Evolutionary conservation across 2,888 invertebrate species (phyloP).

Genomic region (Cetonia aurata): DNA sequence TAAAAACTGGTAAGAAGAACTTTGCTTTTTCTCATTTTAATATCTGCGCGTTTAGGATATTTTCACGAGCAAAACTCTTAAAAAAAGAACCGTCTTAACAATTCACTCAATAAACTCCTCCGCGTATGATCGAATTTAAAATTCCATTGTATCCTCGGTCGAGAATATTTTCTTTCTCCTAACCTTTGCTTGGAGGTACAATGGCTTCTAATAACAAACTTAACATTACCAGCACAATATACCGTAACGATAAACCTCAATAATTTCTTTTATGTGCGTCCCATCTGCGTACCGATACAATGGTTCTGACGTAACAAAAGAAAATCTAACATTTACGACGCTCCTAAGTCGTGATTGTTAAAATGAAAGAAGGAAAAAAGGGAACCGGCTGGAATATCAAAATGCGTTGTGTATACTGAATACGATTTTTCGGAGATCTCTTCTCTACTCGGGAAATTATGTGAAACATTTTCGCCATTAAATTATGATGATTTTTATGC

Average conservation of each 20-base stretch:
- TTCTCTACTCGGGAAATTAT: background rate
- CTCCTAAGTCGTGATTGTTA: slow-evolving; percentile 6
- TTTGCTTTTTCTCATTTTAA: no score
- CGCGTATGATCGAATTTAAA: slow-evolving; percentile 19
- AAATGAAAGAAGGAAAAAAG: slow-evolving; percentile 12
- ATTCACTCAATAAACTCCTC: slow-evolving; percentile 10
- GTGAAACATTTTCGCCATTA: no score
- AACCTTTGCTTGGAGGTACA: slow-evolving; percentile 20
- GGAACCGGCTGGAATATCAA: background rate
- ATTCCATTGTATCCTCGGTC: slow-evolving; percentile 1
- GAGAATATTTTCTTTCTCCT: slow-evolving; percentile 4
- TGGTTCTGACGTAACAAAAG: slow-evolving; percentile 19
- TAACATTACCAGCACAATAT: slow-evolving; percentile 18
- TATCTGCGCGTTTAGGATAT: background rate
- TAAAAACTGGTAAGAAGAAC: no score
- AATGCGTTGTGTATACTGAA: background rate
- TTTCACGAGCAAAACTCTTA: background rate
- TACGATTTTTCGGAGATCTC: background rate
- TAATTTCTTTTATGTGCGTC: slow-evolving; percentile 25
- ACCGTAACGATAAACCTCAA: slow-evolving; percentile 23
- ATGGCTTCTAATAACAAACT: slow-evolving; percentile 18
- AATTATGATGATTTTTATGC: no score
- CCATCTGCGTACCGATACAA: slow-evolving; percentile 19
- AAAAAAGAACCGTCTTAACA: slow-evolving; percentile 9
- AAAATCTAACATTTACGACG: slow-evolving; percentile 18